Evolutionary conservation across 2,888 invertebrate species (phyloP), one percentile per base, ranked within the genome.

Genomic region (Parnassius mnemosyne): DNA sequence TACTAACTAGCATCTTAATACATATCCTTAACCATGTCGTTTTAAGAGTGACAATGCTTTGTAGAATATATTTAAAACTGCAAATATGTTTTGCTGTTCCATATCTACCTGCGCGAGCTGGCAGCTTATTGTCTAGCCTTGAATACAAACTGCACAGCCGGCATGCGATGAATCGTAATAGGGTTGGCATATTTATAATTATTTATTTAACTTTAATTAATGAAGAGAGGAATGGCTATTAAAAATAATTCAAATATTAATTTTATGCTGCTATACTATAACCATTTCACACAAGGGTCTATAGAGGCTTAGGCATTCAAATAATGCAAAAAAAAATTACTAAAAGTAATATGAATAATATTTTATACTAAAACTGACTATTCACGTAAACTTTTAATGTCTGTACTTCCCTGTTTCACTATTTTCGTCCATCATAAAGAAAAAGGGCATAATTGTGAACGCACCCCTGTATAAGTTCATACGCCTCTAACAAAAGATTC

Each of bases 401-500:
- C 34, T 7, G 34, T 34, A 34, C 34, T 34, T 34, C 34, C 7
- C 34, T 34, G 34, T 34, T 34, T 34, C 5, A 34, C 34, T 34
- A 7, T 7, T 34, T 34, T 34, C 7, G 34, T 34, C 34, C 5
- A 34, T 34, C 34, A 5, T 34, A 34, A 34, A 34, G 34, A 34
- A 34, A 34, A 34, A 34, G 34, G 7, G 3, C 44, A 16, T 62
- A 63, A 63, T 58, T 54, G 57, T 54, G 54, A 65, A 66, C 71
- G 72, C 81, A 89, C 82, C 90, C 90, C 90, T 91, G 75, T 75
- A 72, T 68, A 78, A 80, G 81, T 83, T 86, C 84, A 83, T 87
- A 82, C 83, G 80, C 84, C 78, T 85, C 82, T 87, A 86, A 91
- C 91, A 91, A 91, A 87, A 83, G 89, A 81, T 84, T 70, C 80